A percentile compares a stretch with the other conserved stretches of the same genome.
Evolutionary conservation across 2,113 vertebrate species (phyloP).

Genomic region (rat (Rattus norvegicus)): GRCr8 NC_086036.1:5051001-5051500

Average conservation of each 20-base stretch:
- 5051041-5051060: not conserved
- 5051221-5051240: not conserved
- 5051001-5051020: not conserved
- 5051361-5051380: not conserved
- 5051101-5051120: not conserved
- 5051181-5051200: not conserved
- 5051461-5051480: not conserved
- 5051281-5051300: too few species aligned
- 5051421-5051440: too few species aligned
- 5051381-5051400: not conserved
- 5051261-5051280: not conserved
- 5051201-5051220: not conserved
- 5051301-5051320: not conserved
- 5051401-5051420: not conserved
- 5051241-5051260: not conserved
- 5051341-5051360: not conserved
- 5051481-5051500: not conserved
- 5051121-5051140: not conserved
- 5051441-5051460: not conserved
- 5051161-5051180: not conserved
- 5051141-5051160: not conserved
- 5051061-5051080: not conserved
- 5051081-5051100: not conserved
- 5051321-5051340: not conserved
- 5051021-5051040: not conserved